Conservation (phyloP, 1,140 invertebrate genomes). For the Physella acuta region DNA sequence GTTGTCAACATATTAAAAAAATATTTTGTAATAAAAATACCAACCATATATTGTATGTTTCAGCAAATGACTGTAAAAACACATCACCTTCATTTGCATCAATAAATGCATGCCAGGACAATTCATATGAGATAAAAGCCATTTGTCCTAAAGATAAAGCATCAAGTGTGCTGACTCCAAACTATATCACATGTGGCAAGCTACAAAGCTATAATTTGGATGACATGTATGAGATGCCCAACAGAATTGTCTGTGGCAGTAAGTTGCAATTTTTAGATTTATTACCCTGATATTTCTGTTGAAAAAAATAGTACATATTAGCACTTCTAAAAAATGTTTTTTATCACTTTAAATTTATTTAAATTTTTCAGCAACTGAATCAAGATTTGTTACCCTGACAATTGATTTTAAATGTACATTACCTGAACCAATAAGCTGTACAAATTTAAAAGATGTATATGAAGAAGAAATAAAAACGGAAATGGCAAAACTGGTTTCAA, state of each 20-base stretch:
- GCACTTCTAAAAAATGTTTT: too few species aligned
- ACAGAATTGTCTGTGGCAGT: conserved; percentile 24
- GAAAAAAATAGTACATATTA: too few species aligned
- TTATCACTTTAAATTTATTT: too few species aligned
- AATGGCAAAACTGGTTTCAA: too few species aligned
- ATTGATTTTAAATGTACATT: too few species aligned
- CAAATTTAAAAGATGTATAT: too few species aligned
- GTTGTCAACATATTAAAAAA: background rate
- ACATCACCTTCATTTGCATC: background rate
- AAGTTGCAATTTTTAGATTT: too few species aligned
- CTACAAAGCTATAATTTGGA: conserved; percentile 20
- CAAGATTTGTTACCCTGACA: too few species aligned
- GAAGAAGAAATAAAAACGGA: too few species aligned
- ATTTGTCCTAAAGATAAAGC: conserved; percentile 1
- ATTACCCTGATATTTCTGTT: too few species aligned
- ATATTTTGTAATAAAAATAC: background rate
- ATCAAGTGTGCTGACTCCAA: conserved; percentile 14
- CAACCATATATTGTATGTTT: background rate
- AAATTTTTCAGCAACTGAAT: too few species aligned
- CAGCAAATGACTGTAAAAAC: conserved; percentile 18
- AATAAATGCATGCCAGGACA: conserved; percentile 3
- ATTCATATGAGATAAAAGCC: conserved; percentile 9
- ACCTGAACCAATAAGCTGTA: too few species aligned
- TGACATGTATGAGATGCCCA: conserved; percentile 3
- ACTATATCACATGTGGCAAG: conserved; percentile 9